These are phyloP conservation scores for Mesembrinibis cayennensis DNA, from an alignment of 2,113 vertebrate species.

Conservation along the genomic window DNA sequence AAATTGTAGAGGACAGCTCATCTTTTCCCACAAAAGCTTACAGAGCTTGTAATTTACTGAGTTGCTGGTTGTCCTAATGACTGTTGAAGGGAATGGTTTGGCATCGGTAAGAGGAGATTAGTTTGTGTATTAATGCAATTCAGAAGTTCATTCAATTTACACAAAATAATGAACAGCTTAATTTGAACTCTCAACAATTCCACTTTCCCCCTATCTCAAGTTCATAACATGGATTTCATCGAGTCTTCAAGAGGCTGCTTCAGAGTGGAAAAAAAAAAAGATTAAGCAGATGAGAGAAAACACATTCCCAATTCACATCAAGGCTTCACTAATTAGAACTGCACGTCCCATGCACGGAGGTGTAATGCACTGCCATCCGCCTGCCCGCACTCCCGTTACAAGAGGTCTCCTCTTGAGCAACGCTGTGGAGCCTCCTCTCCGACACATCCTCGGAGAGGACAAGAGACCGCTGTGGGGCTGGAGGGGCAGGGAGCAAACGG, in stretches of 20 bases:
- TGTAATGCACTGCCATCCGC: fast-evolving
- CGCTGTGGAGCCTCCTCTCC: background rate
- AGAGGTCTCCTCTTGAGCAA: background rate
- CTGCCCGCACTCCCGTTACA: fast-evolving
- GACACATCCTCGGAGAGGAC: background rate
- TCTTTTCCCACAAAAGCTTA: conserved; percentile 13
- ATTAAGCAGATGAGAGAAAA: background rate
- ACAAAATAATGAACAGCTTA: conserved; percentile 20
- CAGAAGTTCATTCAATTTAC: conserved; percentile 14
- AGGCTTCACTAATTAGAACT: background rate
- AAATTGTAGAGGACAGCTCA: background rate
- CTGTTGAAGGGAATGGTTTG: background rate
- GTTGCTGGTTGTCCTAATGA: background rate
- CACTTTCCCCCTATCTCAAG: background rate
- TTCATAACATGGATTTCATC: background rate
- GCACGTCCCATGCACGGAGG: background rate
- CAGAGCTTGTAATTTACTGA: background rate
- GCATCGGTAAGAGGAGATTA: background rate
- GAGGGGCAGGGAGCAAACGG: background rate
- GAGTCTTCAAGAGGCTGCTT: background rate
- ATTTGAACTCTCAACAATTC: background rate
- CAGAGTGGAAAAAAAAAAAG: fast-evolving
- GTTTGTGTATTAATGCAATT: background rate
- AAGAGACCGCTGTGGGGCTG: fast-evolving
- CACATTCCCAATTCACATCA: background rate